Evolutionary conservation across 2,888 invertebrate genomes (phyloP).

Genomic region (Lasioglossum pauxillum): DNA sequence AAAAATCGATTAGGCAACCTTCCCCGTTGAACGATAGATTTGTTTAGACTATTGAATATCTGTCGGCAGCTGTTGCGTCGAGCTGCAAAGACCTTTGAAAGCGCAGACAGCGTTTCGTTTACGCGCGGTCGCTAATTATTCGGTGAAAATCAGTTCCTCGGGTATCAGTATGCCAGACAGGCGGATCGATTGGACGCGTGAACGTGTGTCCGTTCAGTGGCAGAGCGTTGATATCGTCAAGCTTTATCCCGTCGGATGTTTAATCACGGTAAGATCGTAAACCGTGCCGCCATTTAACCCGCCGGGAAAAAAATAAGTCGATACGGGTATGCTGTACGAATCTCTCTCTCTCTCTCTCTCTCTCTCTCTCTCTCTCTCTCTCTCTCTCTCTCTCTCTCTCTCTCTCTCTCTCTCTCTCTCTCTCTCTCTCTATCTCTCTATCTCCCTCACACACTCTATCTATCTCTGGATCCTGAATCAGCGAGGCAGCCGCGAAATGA

Average conservation of each 20-base stretch:
- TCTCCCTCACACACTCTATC: neutral
- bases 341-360: neutral
- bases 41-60: neutral
- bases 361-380: no score
- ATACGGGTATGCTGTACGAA: neutral
- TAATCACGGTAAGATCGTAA: conserved; percentile 44
- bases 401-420: neutral
- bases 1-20: neutral
- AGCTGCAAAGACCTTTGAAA: neutral
- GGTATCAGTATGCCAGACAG: neutral
- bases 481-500: conserved; percentile 7
- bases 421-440: no score
- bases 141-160: neutral
- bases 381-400: no score
- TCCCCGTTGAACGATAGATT: neutral
- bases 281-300: conserved; percentile 3
- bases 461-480: neutral
- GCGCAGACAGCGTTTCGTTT: neutral
- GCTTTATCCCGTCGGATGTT: conserved; percentile 17
- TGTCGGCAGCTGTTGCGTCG: neutral
- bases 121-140: neutral
- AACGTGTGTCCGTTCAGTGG: neutral
- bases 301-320: neutral
- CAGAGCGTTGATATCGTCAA: neutral
- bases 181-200: conserved; percentile 4